Evolutionary conservation across 2,113 vertebrate species (phyloP), one percentile per base, ranked within the genome.

Genomic region (Corythoichthys haematopterus): DNA sequence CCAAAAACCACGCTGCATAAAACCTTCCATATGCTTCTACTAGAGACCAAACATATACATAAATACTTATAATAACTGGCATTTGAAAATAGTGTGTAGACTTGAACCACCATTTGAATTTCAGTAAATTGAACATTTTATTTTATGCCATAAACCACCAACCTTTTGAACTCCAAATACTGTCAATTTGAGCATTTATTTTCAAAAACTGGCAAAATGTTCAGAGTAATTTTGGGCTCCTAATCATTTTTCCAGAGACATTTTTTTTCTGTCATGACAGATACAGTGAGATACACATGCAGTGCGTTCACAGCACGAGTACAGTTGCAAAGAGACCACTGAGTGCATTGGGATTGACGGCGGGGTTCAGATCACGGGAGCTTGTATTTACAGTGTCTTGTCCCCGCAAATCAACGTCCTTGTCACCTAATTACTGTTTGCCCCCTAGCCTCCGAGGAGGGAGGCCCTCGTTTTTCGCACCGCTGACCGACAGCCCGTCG

Each of bases 361-460:
- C 20, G 51, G 51, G 36, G 56, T 36, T 47, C 63, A 4, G 61
- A 14, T 50, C n/a, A 65, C n/a, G 15, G 47, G 15, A 38, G 43
- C 43, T 12, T 71, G 35, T 70, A 61, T 68, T 73, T 65, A 69
- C 61, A 77, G 45, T 71, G 38, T 69, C 73, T 71, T 72, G 67
- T 80, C 76, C 75, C 64, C 66, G 65, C 61, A 69, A 73, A 74
- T 80, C 71, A 75, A 74, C 77, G 71, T 68, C 76, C 33, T 65
- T 16, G 9, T 60, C 10, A 28, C 48, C 50, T 45, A 67, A 61
- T 75, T 63, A 70, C 66, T 71, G 47, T 3, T 73, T 68, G 33
- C 55, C 55, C 55, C 12, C 33, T 57, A 58, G 10, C 70, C 52
- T 69, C 35, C 8, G 64, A 37, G 13, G 36, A 56, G 13, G 35